Percentiles rank a stretch among this genome's conserved stretches.
These are phyloP conservation scores for Erinaceus europaeus DNA, from an alignment of 2,113 vertebrate species.

Conservation along the genomic window DNA sequence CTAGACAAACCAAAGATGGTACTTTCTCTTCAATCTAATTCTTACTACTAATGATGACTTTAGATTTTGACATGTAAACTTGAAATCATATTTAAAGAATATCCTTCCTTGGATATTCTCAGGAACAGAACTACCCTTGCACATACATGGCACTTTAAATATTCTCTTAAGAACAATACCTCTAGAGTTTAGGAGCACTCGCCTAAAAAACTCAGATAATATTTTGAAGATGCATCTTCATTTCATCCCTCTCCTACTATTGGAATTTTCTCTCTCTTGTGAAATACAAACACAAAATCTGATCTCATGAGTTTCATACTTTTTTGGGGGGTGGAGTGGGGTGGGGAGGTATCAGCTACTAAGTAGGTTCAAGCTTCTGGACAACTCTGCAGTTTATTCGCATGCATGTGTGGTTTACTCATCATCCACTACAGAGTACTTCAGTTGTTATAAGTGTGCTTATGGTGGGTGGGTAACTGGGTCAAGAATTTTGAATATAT, in stretches of 20 bases:
- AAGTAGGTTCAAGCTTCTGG: neutral
- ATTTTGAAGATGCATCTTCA: neutral
- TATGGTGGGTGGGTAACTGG: neutral
- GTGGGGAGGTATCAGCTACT: neutral
- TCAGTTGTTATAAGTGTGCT: neutral
- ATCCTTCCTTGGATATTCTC: neutral
- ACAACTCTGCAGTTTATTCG: neutral
- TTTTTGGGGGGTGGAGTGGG: too few relatives aligned
- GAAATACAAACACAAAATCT: neutral
- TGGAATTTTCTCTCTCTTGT: neutral
- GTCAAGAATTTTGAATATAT: neutral
- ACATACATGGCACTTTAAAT: neutral
- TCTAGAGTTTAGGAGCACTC: neutral
- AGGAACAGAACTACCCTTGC: neutral
- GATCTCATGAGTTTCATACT: neutral
- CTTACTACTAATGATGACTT: neutral
- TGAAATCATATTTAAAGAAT: conserved; percentile 1
- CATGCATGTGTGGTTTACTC: neutral
- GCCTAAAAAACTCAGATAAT: neutral
- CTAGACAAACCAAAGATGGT: neutral
- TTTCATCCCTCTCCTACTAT: neutral
- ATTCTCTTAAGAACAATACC: neutral
- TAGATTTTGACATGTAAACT: neutral
- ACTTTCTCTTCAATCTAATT: neutral
- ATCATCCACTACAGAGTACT: neutral